These are phyloP conservation scores for Lucilia sericata DNA, from an alignment of 1,140 invertebrate genomes.

Conservation along the genomic window DNA sequence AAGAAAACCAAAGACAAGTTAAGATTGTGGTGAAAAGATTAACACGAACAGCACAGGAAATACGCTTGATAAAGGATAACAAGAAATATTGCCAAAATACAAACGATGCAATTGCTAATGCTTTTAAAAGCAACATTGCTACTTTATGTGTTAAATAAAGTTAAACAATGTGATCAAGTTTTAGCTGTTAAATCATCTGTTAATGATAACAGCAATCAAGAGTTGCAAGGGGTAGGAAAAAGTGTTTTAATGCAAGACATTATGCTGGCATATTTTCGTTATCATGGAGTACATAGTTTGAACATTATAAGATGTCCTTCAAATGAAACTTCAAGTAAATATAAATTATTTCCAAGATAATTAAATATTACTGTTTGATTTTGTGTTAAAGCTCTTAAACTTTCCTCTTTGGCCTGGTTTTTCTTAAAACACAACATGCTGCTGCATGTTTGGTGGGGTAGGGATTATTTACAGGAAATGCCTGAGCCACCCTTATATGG, in stretches of 20 bases:
- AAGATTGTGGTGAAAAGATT: not conserved
- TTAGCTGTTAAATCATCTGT: no score
- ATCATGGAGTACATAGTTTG: conserved; percentile 61
- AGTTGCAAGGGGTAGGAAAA: not conserved
- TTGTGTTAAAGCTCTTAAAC: not conserved
- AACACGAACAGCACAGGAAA: not conserved
- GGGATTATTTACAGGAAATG: conserved; percentile 15
- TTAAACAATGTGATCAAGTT: no score
- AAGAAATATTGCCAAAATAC: not conserved
- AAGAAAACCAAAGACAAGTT: not conserved
- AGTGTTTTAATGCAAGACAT: conserved; percentile 42
- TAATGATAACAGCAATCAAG: not conserved
- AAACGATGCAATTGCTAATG: not conserved
- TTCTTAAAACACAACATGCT: conserved; percentile 28
- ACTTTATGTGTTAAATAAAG: no score
- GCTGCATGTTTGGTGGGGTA: not conserved
- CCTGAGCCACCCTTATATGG: conserved; percentile 42
- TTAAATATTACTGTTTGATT: not conserved
- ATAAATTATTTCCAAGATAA: no score
- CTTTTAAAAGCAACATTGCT: not conserved
- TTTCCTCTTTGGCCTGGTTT: conserved; percentile 25
- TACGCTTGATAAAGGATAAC: not conserved
- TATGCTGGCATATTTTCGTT: conserved; percentile 64
- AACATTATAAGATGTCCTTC: conserved; percentile 62
- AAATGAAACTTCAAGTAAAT: not conserved